Conservation (phyloP, 2,113 vertebrate genomes). For the Bos taurus region DNA sequence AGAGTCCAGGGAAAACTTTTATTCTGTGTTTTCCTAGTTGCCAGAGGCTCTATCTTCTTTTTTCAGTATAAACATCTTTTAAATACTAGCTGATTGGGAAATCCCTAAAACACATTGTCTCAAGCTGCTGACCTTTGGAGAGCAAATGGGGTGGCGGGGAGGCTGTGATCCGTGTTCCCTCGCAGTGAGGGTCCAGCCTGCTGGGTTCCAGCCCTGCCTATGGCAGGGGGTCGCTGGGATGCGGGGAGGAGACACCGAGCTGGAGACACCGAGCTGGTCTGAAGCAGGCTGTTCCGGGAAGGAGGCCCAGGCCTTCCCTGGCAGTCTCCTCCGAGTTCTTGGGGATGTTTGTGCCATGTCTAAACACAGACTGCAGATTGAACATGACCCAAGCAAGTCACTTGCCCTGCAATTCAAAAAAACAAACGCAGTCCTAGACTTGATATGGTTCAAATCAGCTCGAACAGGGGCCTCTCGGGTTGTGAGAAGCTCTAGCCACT, state of each 20-base stretch:
- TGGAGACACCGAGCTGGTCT: not conserved
- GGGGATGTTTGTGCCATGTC: not conserved
- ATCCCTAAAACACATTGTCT: not conserved
- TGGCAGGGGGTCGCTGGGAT: not conserved
- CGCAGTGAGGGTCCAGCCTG: not conserved
- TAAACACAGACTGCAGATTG: not conserved
- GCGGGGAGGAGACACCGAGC: not conserved
- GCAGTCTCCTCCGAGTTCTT: not conserved
- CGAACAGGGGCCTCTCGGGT: not conserved
- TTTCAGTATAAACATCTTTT: not conserved
- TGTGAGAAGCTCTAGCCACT: not conserved
- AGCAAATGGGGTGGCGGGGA: constrained; percentile 18
- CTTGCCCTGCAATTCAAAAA: not conserved
- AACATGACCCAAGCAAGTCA: not conserved
- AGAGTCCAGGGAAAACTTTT: not conserved
- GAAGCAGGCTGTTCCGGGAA: not conserved
- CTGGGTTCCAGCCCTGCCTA: not conserved
- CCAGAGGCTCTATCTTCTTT: not conserved
- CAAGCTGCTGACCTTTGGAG: constrained; percentile 31
- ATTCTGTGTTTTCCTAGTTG: not conserved
- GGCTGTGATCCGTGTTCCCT: not conserved
- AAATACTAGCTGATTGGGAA: not conserved
- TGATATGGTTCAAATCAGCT: not conserved
- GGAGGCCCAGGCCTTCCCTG: not conserved
- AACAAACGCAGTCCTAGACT: not conserved